Evolutionary conservation across 2,797 vertebrate species (phyloP).

Genomic region (Paramormyrops hopkinsi): DNA sequence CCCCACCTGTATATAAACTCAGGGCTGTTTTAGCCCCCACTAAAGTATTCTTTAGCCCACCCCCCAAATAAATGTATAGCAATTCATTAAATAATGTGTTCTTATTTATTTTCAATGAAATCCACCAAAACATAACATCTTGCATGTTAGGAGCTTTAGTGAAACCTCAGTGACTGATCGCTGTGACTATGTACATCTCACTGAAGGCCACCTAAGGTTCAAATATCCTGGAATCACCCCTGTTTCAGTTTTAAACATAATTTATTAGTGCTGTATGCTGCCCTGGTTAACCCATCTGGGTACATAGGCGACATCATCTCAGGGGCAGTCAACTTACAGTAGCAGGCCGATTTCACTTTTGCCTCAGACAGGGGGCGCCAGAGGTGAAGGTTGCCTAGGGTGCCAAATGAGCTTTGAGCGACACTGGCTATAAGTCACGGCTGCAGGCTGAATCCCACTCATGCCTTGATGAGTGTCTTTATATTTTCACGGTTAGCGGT

Average conservation of each 20-base stretch:
- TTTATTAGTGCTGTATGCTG: neutral
- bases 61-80: neutral
- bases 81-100: neutral
- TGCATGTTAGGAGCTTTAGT: neutral
- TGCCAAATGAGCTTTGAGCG: neutral
- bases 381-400: neutral
- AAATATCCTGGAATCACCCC: neutral
- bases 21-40: neutral
- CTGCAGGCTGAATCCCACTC: neutral
- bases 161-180: neutral
- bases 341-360: neutral
- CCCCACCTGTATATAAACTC: neutral
- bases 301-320: neutral
- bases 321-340: neutral
- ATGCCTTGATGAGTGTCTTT: neutral
- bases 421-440: neutral
- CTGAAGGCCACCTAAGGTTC: neutral
- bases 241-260: neutral
- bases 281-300: neutral
- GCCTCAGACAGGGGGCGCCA: neutral
- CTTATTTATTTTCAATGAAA: neutral
- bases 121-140: neutral
- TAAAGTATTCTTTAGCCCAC: neutral
- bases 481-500: neutral
- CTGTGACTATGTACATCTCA: neutral